phyloP scores from a whole-genome alignment of 2,888 invertebrate species.

The Aphrophora alni region DNA sequence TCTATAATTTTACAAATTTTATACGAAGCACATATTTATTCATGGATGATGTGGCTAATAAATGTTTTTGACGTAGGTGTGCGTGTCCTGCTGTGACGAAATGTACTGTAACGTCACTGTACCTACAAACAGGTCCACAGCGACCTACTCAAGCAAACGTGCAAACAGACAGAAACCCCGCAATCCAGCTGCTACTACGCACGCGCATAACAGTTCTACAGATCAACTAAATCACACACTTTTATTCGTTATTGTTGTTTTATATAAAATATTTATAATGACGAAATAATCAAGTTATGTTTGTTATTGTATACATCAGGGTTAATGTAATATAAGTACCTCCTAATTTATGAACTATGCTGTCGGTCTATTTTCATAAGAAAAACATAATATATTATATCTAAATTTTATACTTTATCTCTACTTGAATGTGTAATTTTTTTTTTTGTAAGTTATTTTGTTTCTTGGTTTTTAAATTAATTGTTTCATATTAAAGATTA shows the following conservation, averaged over 20 bases:
- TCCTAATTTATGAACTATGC: background rate
- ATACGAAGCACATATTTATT: too few relatives aligned
- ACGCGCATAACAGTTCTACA: background rate
- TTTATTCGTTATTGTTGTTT: background rate
- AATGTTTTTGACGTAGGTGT: constrained; percentile 59
- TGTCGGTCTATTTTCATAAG: background rate
- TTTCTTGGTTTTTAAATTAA: too few relatives aligned
- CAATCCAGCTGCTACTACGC: background rate
- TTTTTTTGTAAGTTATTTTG: too few relatives aligned
- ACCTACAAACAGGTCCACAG: constrained; percentile 66
- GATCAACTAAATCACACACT: background rate
- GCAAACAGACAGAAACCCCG: background rate
- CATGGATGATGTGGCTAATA: too few relatives aligned
- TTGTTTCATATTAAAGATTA: too few relatives aligned
- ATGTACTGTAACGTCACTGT: constrained; percentile 68
- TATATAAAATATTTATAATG: background rate
- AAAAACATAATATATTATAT: background rate
- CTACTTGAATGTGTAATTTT: too few relatives aligned
- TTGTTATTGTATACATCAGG: background rate
- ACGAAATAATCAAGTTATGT: background rate
- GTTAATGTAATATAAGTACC: background rate
- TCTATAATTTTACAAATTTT: too few relatives aligned
- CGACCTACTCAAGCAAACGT: constrained; percentile 59
- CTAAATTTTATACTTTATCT: background rate
- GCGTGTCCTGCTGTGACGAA: constrained; percentile 68